phyloP scores from a whole-genome alignment of 2,888 invertebrate genomes.

The Platerodrilus igneus region DNA sequence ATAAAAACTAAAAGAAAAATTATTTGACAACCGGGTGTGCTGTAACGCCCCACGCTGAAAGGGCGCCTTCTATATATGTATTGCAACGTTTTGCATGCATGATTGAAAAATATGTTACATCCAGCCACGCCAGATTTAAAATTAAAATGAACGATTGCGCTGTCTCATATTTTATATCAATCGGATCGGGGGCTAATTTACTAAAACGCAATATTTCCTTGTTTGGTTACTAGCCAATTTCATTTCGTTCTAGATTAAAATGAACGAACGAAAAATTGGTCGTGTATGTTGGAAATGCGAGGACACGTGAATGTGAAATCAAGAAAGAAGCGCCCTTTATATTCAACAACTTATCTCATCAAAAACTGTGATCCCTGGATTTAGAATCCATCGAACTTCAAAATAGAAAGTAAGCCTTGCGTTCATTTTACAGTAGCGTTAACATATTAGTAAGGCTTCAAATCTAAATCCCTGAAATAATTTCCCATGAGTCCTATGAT shows the following conservation, averaged over 20 bases:
- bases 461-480: constrained; percentile 33
- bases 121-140: constrained; percentile 16
- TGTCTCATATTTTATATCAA: constrained; percentile 7
- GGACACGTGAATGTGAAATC: constrained; percentile 6
- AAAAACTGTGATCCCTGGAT: constrained; percentile 26
- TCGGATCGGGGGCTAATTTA: constrained; percentile 8
- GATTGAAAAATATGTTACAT: constrained; percentile 24
- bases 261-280: no score
- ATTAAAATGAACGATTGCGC: constrained; percentile 14
- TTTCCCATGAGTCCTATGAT: constrained; percentile 32
- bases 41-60: no score
- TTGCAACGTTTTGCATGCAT: constrained; percentile 18
- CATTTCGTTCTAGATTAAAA: no score
- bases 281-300: no score
- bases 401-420: constrained; percentile 27
- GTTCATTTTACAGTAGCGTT: constrained; percentile 31
- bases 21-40: no score
- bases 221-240: background rate
- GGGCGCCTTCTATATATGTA: no score
- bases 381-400: constrained; percentile 30
- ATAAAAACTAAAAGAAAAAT: no score
- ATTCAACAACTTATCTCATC: constrained; percentile 26
- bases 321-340: constrained; percentile 15
- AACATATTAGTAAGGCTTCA: constrained; percentile 31
- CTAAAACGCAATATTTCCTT: constrained; percentile 10